Conservation (phyloP, 2,888 invertebrate genomes). For the Syritta pipiens region DNA sequence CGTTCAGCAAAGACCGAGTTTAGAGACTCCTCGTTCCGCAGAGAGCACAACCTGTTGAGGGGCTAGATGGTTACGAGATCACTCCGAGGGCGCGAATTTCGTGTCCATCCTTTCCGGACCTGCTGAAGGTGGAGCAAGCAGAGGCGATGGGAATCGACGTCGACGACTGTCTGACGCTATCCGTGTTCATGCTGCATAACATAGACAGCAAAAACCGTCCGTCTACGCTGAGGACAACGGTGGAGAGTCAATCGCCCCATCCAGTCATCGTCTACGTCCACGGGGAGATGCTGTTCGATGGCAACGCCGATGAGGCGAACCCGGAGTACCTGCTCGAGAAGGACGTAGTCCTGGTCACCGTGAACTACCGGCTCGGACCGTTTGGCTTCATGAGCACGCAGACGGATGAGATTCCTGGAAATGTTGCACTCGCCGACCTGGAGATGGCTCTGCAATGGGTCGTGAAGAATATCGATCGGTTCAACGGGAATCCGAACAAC, state of each 20-base stretch:
- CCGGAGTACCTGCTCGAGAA: constrained; percentile 79
- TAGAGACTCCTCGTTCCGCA: no score
- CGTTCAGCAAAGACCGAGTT: no score
- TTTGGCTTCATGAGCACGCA: constrained; percentile 81
- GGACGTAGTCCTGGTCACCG: constrained; percentile 80
- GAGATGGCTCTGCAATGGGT: constrained; percentile 81
- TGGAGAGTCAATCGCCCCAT: no score
- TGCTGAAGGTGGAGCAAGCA: constrained; percentile 70
- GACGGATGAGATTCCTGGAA: constrained; percentile 80
- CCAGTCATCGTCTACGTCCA: constrained; percentile 80
- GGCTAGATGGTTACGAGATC: no score
- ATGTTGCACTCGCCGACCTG: constrained; percentile 81
- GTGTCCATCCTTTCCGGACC: constrained; percentile 77
- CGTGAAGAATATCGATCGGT: constrained; percentile 79
- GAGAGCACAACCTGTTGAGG: constrained; percentile 19
- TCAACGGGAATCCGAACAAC: constrained; percentile 80
- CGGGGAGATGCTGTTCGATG: constrained; percentile 79
- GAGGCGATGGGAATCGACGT: constrained; percentile 74
- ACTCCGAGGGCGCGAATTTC: constrained; percentile 70
- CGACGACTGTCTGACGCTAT: constrained; percentile 76
- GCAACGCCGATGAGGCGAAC: constrained; percentile 77
- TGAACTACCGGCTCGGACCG: constrained; percentile 81
- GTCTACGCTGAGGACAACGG: no score
- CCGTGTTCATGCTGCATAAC: constrained; percentile 75
- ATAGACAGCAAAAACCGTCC: no score